Percentiles rank a stretch among this genome's conserved stretches.
These are phyloP conservation scores for Semnopithecus entellus DNA, from an alignment of 2,113 vertebrate species.

Conservation along the genomic window DNA sequence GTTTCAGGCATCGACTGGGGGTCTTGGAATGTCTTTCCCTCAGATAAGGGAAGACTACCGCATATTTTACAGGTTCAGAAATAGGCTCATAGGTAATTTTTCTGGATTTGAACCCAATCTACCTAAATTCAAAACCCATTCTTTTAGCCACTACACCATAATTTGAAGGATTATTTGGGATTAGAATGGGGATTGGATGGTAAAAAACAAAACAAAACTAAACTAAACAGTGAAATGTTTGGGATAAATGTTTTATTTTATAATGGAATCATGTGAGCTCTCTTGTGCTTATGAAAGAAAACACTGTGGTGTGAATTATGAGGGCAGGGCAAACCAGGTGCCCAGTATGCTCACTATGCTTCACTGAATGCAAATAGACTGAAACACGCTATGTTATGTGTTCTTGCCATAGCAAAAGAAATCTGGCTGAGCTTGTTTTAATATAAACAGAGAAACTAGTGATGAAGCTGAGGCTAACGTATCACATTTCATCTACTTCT, in stretches of 20 bases:
- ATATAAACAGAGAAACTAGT: background rate
- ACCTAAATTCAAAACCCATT: background rate
- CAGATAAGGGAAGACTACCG: background rate
- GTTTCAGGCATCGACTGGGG: background rate
- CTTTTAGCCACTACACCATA: background rate
- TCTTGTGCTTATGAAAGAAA: conserved; percentile 12
- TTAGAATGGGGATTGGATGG: background rate
- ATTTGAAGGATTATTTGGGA: conserved; percentile 1
- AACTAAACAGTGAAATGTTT: background rate
- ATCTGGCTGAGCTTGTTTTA: conserved; percentile 54
- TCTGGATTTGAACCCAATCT: background rate
- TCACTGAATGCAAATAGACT: background rate
- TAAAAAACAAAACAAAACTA: background rate
- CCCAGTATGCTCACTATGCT: background rate
- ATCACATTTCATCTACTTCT: conserved; percentile 5
- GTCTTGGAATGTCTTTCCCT: background rate
- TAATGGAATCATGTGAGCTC: background rate
- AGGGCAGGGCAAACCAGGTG: background rate
- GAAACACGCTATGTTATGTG: background rate
- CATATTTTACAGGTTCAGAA: background rate
- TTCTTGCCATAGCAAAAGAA: conserved; percentile 13
- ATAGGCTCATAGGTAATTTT: background rate
- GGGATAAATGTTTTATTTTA: background rate
- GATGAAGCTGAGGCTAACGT: background rate
- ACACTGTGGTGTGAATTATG: background rate